These are phyloP conservation scores for Pediacus dermestoides DNA, from an alignment of 2,888 invertebrate genomes.

Conservation along the genomic window DNA sequence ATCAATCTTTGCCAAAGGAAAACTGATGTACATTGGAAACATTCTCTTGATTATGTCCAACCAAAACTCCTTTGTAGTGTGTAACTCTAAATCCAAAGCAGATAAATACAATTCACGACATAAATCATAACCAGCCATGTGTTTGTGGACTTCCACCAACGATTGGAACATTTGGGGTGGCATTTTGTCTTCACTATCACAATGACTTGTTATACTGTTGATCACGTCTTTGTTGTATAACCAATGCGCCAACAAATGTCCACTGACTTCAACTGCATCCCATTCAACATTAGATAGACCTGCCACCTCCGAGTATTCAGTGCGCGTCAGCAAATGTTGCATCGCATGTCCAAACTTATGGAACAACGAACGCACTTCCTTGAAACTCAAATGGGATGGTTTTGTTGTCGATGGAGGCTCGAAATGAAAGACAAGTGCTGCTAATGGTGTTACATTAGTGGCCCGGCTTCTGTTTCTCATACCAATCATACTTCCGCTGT, in stretches of 20 bases:
- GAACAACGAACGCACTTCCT: slow-evolving; percentile 74
- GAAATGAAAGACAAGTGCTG: slow-evolving; percentile 83
- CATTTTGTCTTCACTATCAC: slow-evolving; percentile 67
- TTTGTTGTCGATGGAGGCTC: slow-evolving; percentile 59
- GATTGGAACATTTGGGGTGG: slow-evolving; percentile 63
- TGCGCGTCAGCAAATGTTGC: slow-evolving; percentile 79
- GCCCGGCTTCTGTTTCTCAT: slow-evolving; percentile 69
- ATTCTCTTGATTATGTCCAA: slow-evolving; percentile 68
- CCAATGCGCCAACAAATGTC: slow-evolving; percentile 80
- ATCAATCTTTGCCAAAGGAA: slow-evolving; percentile 74
- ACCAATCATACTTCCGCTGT: slow-evolving; percentile 75
- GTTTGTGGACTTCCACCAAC: slow-evolving; percentile 61
- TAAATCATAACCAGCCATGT: slow-evolving; percentile 76
- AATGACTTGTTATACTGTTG: slow-evolving; percentile 67
- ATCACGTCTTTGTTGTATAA: slow-evolving; percentile 61
- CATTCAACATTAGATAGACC: slow-evolving; percentile 88
- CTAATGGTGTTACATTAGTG: slow-evolving; percentile 65
- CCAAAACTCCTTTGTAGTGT: slow-evolving; percentile 79
- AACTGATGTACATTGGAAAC: slow-evolving; percentile 77
- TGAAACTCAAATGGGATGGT: slow-evolving; percentile 65
- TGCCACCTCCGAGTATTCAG: slow-evolving; percentile 78
- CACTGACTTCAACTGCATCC: slow-evolving; percentile 85
- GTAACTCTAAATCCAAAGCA: slow-evolving; percentile 77
- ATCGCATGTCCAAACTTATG: slow-evolving; percentile 83
- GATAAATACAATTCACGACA: slow-evolving; percentile 79